Conservation (phyloP, 2,797 vertebrate species). For the Leptodactylus fallax region DNA sequence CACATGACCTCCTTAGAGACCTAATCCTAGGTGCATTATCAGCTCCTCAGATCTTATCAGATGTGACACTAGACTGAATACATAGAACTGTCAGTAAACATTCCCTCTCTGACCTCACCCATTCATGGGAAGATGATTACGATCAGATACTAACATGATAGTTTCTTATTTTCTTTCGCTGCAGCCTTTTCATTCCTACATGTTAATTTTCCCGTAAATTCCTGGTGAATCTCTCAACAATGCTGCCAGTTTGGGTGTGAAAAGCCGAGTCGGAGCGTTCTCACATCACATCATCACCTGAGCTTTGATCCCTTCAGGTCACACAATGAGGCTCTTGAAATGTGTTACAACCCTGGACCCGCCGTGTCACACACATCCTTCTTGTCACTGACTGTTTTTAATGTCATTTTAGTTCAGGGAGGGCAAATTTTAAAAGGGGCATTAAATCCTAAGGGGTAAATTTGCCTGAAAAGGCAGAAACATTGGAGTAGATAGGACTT, state of each 20-base stretch:
- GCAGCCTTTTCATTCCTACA: not conserved
- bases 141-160: not conserved
- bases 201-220: constrained; percentile 29
- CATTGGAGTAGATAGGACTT: no score
- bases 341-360: not conserved
- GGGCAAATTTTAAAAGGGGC: not conserved
- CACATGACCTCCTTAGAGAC: constrained; percentile 6
- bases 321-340: constrained; percentile 10
- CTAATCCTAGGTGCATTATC: constrained; percentile 27
- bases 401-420: not conserved
- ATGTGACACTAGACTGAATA: constrained; percentile 15
- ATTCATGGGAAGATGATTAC: constrained; percentile 22
- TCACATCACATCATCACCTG: constrained; percentile 55
- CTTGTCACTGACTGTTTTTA: not conserved
- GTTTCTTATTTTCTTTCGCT: no score
- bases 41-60: constrained; percentile 33
- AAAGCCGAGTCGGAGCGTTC: not conserved
- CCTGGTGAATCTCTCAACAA: constrained; percentile 19
- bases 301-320: constrained; percentile 30
- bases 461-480: no score
- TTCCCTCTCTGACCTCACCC: constrained; percentile 1
- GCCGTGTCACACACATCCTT: not conserved
- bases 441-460: no score
- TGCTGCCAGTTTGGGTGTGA: constrained; percentile 16
- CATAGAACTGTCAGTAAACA: constrained; percentile 9